Percentiles rank a stretch among this genome's conserved stretches.
These are phyloP conservation scores for Rhogogaster chlorosoma DNA, from an alignment of 2,888 invertebrate genomes.

Conservation along the genomic window DNA sequence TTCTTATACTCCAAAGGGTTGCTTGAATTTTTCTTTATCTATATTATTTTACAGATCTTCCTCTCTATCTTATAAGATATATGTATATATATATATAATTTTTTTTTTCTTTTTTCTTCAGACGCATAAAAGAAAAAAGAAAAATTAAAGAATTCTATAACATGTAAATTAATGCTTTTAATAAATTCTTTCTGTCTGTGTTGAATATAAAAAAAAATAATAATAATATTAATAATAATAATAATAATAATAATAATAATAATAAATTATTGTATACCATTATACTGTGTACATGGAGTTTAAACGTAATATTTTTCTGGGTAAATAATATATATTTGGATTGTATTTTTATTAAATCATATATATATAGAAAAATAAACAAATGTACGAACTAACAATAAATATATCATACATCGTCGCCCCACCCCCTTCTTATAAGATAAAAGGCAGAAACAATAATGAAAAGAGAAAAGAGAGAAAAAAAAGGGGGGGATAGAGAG, in stretches of 20 bases:
- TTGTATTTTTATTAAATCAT: conserved; percentile 34
- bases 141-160: conserved; percentile 53
- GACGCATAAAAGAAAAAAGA: neutral
- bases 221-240: conserved; percentile 59
- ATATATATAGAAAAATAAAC: conserved; percentile 14
- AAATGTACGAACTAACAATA: conserved; percentile 1
- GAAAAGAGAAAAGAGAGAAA: neutral
- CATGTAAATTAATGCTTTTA: conserved; percentile 61
- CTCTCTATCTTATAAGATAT: conserved; percentile 9
- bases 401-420: conserved; percentile 60
- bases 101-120: neutral
- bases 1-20: neutral
- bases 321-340: conserved; percentile 31
- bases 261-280: conserved; percentile 70
- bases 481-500: neutral
- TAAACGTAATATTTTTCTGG: conserved; percentile 11
- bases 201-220: conserved; percentile 67
- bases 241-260: conserved; percentile 23
- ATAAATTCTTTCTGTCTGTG: conserved; percentile 62
- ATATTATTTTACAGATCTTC: conserved; percentile 58
- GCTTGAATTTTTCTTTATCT: neutral
- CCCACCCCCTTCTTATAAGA: conserved; percentile 47
- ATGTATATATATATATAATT: neutral
- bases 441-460: neutral
- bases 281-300: conserved; percentile 43